A percentile compares a stretch with the other conserved stretches of the same genome.
phyloP scores from a whole-genome alignment of 2,797 vertebrate species.

The Eulemur rubriventer region DNA sequence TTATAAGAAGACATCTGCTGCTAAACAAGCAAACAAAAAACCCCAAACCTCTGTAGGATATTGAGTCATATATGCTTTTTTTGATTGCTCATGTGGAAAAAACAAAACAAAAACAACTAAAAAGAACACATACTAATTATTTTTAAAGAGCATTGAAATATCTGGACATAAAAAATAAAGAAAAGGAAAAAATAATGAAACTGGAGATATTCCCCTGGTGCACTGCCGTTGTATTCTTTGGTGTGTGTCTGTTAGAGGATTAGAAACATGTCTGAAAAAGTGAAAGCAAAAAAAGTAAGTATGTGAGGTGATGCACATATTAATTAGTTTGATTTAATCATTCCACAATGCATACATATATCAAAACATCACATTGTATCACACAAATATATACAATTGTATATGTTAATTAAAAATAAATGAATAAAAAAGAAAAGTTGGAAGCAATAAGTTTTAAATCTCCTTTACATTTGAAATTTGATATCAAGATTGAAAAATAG shows the following conservation, averaged over 20 bases:
- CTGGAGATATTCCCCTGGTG: not conserved
- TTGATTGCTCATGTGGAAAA: constrained; percentile 45
- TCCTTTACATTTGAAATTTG: constrained; percentile 35
- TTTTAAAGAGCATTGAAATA: constrained; percentile 14
- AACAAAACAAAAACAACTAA: not conserved
- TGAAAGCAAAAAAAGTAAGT: not conserved
- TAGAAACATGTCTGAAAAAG: constrained; percentile 29
- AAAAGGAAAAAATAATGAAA: not conserved
- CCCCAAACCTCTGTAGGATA: not conserved
- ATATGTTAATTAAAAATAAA: constrained; percentile 22
- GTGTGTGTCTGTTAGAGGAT: constrained; percentile 15
- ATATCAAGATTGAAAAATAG: constrained; percentile 25
- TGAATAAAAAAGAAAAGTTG: not conserved
- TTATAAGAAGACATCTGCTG: constrained; percentile 34
- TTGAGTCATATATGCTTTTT: constrained; percentile 23
- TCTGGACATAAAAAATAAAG: not conserved
- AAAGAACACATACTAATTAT: not conserved
- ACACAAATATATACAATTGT: not conserved
- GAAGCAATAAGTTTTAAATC: constrained; percentile 31
- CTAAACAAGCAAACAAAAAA: constrained; percentile 28
- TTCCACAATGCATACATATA: constrained; percentile 24
- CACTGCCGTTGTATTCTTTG: constrained; percentile 17
- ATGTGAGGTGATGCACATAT: not conserved
- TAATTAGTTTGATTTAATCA: constrained; percentile 35
- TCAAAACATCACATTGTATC: constrained; percentile 1